A percentile compares a stretch with the other conserved stretches of the same genome.
These are phyloP conservation scores for Eledona agricola DNA, from an alignment of 2,888 invertebrate genomes.

Conservation along the genomic window DNA sequence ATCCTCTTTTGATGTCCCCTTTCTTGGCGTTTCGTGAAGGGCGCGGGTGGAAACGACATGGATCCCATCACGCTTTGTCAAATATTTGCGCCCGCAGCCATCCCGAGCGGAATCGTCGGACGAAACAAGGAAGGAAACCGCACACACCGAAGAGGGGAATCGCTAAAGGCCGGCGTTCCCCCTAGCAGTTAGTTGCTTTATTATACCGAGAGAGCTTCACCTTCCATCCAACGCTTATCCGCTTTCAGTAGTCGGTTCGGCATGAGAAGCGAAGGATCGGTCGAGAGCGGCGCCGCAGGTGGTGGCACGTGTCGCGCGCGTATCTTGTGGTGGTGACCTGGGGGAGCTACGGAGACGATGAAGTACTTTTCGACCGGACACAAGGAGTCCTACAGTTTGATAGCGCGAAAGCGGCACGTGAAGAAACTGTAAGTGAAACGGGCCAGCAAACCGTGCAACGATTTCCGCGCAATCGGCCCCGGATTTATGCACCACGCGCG, in stretches of 20 bases:
- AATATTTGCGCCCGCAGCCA: neutral
- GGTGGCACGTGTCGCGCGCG: conserved; percentile 35
- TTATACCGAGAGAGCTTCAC: conserved; percentile 23
- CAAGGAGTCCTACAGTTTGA: conserved; percentile 71
- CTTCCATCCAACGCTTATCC: conserved; percentile 23
- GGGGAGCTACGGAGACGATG: too few relatives aligned
- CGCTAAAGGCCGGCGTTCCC: conserved; percentile 22
- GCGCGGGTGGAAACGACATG: too few relatives aligned
- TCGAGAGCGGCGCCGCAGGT: conserved; percentile 9
- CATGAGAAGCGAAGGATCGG: conserved; percentile 21
- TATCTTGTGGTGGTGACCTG: too few relatives aligned
- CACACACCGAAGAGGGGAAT: conserved; percentile 27
- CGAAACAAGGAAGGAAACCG: conserved; percentile 10
- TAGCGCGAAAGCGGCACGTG: conserved; percentile 71
- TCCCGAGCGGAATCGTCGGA: neutral
- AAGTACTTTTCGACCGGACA: conserved; percentile 69
- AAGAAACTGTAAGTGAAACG: conserved; percentile 71
- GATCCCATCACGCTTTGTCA: conserved; percentile 1
- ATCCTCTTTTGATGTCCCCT: too few relatives aligned
- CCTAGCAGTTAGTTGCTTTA: conserved; percentile 24
- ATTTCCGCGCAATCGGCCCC: conserved; percentile 20
- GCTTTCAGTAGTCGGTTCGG: conserved; percentile 38
- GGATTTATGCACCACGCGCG: neutral
- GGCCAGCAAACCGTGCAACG: conserved; percentile 25
- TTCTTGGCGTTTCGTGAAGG: too few relatives aligned